Evolutionary conservation across 2,113 vertebrate species (phyloP), one percentile per base, ranked within the genome.

Genomic region (Syngnathus typhle): DNA sequence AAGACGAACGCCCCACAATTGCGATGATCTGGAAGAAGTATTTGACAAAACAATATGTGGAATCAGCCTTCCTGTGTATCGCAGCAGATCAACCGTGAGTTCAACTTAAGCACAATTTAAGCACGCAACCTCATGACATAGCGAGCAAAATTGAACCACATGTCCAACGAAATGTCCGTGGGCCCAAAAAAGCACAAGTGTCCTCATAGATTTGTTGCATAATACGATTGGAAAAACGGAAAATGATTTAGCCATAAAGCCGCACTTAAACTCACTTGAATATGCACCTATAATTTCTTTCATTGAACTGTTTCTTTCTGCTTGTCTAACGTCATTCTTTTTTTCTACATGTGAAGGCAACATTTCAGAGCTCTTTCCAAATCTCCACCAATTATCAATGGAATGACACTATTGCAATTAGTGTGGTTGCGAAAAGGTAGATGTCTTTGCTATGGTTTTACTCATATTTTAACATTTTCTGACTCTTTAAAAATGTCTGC

Each of bases 1-100:
- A 0, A 87, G 82, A 65, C 51, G 63, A 54, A 81, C 72, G 0
- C 60, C 75, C 2, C 76, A 75, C 68, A 74, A 12, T 3, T 91
- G 90, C 62, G 3, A 43, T 1, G 87, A 76, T 21, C 38, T 51
- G 1, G 66, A 85, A 1, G 73, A 18, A 3, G 72, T 71, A 1
- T 27, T 19, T 0, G 59, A 88, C 64, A 74, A 51, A 76, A 89
- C 90, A 0, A 13, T 43, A 7, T 92, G 90, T 66, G 65, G 78
- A 0, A 41, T 92, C 72, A 91, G 77, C 75, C 82, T 44, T 49
- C 90, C 90, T 1, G 88, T 91, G 27, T 92, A 83, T 19, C 85
- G 70, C 51, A 85, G 84, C 51, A 15, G 41, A 49, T 81, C 84
- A 6, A 2, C 0, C 0, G 91, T 92, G 76, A 88, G 85, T 83